Conservation (phyloP, 2,888 invertebrate species). For the Agriotes lineatus region DNA sequence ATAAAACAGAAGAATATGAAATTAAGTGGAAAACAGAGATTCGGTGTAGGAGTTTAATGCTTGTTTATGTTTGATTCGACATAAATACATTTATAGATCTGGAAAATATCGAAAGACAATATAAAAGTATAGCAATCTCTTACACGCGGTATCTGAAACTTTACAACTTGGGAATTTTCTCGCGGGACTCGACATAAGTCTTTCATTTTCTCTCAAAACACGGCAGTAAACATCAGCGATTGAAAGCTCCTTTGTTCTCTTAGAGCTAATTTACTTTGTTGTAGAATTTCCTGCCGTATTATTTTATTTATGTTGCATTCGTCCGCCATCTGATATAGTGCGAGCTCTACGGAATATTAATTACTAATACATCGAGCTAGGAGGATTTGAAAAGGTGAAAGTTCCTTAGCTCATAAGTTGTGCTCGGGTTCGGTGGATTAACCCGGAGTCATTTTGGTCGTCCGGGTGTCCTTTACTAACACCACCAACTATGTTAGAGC, state of each 20-base stretch:
- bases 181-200: conserved; percentile 32
- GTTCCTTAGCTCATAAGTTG: conserved; percentile 45
- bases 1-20: conserved; percentile 21
- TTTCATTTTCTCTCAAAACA: conserved; percentile 38
- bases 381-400: conserved; percentile 27
- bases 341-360: conserved; percentile 22
- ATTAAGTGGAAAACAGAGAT: conserved; percentile 18
- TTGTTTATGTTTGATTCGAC: conserved; percentile 26
- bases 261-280: conserved; percentile 31
- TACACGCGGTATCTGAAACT: conserved; percentile 33
- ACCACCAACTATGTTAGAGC: conserved; percentile 51
- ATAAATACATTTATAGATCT: conserved; percentile 33
- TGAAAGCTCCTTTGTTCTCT: conserved; percentile 31
- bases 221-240: conserved; percentile 37
- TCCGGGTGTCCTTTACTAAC: conserved; percentile 48
- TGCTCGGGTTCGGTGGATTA: conserved; percentile 51
- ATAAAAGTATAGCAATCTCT: conserved; percentile 38
- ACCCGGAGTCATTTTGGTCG: conserved; percentile 49
- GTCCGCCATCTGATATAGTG: background rate
- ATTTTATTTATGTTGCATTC: conserved; percentile 18
- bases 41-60: conserved; percentile 27
- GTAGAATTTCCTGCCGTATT: conserved; percentile 10
- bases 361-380: conserved; percentile 24
- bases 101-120: conserved; percentile 37
- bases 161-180: conserved; percentile 39